Conservation (phyloP, 30 jellyfish, hydroid and myxozoan species). For the Sanderia malayensis region DNA sequence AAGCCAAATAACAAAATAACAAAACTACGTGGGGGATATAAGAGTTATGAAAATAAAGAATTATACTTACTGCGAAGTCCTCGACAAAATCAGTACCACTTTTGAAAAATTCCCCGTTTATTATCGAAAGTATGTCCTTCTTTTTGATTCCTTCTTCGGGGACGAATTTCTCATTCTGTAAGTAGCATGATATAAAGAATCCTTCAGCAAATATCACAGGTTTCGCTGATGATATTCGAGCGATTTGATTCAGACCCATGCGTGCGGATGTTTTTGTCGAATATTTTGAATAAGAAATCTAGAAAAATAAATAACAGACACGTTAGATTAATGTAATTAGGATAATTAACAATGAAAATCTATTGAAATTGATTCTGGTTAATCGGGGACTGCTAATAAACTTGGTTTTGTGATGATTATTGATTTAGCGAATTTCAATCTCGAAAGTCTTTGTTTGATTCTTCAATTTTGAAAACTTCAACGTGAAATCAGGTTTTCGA, state of each 20-base stretch:
- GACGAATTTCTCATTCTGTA: conserved; percentile 85
- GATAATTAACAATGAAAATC: too few relatives aligned
- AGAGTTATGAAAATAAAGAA: not conserved
- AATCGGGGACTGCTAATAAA: too few relatives aligned
- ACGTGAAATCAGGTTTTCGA: too few relatives aligned
- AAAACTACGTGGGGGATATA: too few relatives aligned
- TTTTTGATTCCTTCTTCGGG: conserved; percentile 96
- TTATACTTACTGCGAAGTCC: conserved; percentile 85
- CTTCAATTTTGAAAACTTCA: too few relatives aligned
- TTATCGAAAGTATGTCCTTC: conserved; percentile 66
- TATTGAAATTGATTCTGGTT: too few relatives aligned
- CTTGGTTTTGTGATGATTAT: too few relatives aligned
- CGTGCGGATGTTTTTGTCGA: not conserved
- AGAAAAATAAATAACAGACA: not conserved
- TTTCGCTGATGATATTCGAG: conserved; percentile 91
- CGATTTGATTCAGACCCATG: conserved; percentile 78
- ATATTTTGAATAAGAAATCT: not conserved
- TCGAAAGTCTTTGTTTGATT: too few relatives aligned
- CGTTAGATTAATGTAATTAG: too few relatives aligned
- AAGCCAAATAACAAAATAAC: too few relatives aligned
- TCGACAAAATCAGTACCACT: conserved; percentile 94
- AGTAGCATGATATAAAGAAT: conserved; percentile 79
- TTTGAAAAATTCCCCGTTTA: conserved; percentile 88
- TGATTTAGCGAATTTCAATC: too few relatives aligned
- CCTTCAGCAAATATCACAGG: conserved; percentile 99